Conservation (phyloP, 2,888 invertebrate genomes). For the Dorcus hopei region DNA sequence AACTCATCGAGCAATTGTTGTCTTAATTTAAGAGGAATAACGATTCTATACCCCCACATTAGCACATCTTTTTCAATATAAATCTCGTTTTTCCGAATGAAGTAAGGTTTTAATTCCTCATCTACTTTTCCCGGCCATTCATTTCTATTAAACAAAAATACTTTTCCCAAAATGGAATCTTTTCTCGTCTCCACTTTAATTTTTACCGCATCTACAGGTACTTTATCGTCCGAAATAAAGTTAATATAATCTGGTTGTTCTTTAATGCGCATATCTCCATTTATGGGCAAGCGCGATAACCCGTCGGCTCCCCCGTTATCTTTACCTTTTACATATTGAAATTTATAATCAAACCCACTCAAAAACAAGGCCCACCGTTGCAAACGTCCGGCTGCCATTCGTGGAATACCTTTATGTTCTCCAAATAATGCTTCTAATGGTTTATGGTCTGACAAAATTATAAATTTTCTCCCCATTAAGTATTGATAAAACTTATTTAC, state of each 20-base stretch:
- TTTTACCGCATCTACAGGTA: constrained; percentile 19
- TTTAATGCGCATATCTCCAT: neutral
- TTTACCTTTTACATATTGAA: constrained; percentile 17
- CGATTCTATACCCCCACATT: constrained; percentile 19
- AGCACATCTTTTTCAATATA: constrained; percentile 6
- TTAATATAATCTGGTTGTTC: constrained; percentile 3
- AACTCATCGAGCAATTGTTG: constrained; percentile 13
- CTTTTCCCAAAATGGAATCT: neutral
- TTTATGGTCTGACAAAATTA: constrained; percentile 35
- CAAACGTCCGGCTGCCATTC: constrained; percentile 37
- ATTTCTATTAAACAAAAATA: neutral
- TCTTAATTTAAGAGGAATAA: neutral
- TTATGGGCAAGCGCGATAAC: constrained; percentile 16
- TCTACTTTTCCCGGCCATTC: constrained; percentile 5
- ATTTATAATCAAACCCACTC: constrained; percentile 19
- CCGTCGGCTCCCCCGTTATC: constrained; percentile 14
- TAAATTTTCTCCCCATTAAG: constrained; percentile 34
- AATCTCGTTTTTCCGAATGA: neutral
- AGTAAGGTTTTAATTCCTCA: neutral
- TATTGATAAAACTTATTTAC: constrained; percentile 37
- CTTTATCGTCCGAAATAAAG: neutral
- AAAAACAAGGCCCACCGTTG: constrained; percentile 34
- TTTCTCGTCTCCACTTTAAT: neutral
- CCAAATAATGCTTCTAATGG: constrained; percentile 34
- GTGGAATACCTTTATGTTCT: constrained; percentile 34